phyloP scores from a whole-genome alignment of 2,888 invertebrate species.

The Cephonodes hylas region DNA sequence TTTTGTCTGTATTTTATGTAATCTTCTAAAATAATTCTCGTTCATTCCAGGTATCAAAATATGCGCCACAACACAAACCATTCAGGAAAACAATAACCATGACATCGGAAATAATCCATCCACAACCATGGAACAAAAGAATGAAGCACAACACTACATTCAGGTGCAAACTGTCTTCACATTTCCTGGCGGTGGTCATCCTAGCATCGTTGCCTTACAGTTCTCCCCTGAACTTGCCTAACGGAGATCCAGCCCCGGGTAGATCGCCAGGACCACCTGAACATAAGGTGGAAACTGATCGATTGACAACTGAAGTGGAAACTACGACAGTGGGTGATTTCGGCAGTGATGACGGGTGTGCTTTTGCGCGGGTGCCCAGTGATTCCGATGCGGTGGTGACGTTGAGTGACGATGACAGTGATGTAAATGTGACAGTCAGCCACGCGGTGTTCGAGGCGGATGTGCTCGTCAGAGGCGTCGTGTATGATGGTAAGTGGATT shows the following conservation, averaged over 20 bases:
- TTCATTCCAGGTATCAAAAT: constrained; percentile 10
- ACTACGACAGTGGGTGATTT: constrained; percentile 46
- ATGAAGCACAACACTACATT: constrained; percentile 45
- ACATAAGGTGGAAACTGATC: constrained; percentile 43
- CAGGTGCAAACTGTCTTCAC: constrained; percentile 20
- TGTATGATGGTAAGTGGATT: constrained; percentile 80
- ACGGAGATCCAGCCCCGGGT: constrained; percentile 84
- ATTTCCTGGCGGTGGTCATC: constrained; percentile 49
- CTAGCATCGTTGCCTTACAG: constrained; percentile 67
- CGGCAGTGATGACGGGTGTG: constrained; percentile 61
- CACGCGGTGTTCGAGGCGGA: constrained; percentile 78
- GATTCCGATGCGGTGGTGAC: constrained; percentile 70
- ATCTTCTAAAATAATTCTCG: background rate
- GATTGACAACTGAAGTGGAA: constrained; percentile 45
- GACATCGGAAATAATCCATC: constrained; percentile 1
- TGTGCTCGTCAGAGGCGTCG: constrained; percentile 75
- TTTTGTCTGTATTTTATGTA: background rate
- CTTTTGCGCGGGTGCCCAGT: constrained; percentile 66
- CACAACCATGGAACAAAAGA: constrained; percentile 34
- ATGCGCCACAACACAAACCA: background rate
- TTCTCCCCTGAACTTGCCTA: constrained; percentile 66
- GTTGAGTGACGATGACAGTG: constrained; percentile 63
- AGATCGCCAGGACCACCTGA: constrained; percentile 83
- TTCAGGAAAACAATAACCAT: constrained; percentile 3
- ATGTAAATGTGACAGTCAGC: constrained; percentile 73